Conservation (phyloP, 2,888 invertebrate species). For the Portevinia maculata region DNA sequence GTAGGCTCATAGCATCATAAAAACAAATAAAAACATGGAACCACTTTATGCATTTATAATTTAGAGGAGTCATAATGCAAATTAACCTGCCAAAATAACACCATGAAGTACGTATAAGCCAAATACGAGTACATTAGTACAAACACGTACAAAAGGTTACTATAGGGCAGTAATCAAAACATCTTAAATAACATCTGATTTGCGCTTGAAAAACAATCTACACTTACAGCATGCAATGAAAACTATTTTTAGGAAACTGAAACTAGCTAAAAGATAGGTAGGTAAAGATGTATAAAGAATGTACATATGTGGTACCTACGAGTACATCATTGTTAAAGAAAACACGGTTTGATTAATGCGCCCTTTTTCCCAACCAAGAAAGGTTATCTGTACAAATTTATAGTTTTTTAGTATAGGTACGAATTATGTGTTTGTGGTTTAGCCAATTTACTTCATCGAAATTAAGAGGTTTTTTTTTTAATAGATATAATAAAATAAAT, state of each 20-base stretch:
- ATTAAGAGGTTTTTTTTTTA: too few species aligned
- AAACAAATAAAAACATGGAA: constrained; percentile 35
- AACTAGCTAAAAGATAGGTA: constrained; percentile 13
- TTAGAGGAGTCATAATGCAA: neutral
- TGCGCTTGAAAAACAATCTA: constrained; percentile 11
- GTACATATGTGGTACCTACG: too few species aligned
- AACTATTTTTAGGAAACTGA: constrained; percentile 45
- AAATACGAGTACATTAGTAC: too few species aligned
- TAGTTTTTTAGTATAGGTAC: constrained; percentile 4
- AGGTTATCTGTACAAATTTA: constrained; percentile 42
- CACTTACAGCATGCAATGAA: constrained; percentile 7
- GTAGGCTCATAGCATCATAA: constrained; percentile 33
- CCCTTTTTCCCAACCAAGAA: constrained; percentile 18
- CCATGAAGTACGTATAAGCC: constrained; percentile 22
- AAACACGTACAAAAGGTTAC: neutral
- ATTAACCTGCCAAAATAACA: neutral
- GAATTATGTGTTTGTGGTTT: too few species aligned
- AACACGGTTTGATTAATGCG: constrained; percentile 10
- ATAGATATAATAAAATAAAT: neutral
- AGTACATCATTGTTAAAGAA: constrained; percentile 34
- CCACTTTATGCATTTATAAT: constrained; percentile 5
- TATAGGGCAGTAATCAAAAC: constrained; percentile 13
- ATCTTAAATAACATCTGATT: constrained; percentile 2
- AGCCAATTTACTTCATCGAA: too few species aligned
- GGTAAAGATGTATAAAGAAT: neutral